Percentiles rank a stretch among this genome's conserved stretches.
Conservation (phyloP, 2,888 invertebrate species). For the Ariolimax columbianus region DNA sequence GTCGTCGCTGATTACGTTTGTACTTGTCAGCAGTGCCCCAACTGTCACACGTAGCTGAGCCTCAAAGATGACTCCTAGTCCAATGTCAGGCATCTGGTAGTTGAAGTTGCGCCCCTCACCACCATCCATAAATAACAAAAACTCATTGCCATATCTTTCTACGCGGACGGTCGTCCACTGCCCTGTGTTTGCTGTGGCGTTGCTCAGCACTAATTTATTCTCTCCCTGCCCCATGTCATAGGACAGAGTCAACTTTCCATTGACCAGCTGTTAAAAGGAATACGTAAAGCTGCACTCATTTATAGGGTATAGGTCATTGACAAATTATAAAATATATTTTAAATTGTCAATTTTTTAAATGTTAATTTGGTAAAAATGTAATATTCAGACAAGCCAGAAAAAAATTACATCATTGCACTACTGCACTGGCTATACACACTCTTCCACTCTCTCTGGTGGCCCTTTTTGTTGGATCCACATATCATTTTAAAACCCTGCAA, state of each 20-base stretch:
- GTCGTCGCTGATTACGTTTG: conserved; percentile 37
- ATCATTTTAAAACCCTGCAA: no score
- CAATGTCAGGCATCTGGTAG: conserved; percentile 80
- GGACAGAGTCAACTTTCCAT: conserved; percentile 91
- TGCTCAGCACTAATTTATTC: conserved; percentile 85
- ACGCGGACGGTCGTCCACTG: conserved; percentile 97
- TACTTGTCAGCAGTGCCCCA: conserved; percentile 17
- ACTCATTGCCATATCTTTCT: conserved; percentile 93
- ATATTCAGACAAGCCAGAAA: no score
- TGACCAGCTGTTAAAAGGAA: conserved; percentile 84
- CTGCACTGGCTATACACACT: no score
- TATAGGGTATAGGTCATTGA: no score
- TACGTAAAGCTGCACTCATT: neutral
- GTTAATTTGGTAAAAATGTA: no score
- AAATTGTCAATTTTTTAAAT: no score
- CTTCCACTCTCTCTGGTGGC: no score
- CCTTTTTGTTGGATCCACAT: no score
- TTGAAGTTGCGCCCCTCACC: conserved; percentile 86
- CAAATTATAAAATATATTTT: no score
- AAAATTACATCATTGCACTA: no score
- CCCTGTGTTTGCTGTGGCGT: conserved; percentile 93
- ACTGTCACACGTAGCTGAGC: conserved; percentile 25
- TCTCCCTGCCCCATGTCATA: conserved; percentile 83
- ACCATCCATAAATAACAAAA: conserved; percentile 93
- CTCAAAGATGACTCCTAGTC: conserved; percentile 27